phyloP scores from a whole-genome alignment of 2,113 vertebrate genomes.

The Bolborhynchus lineola region DNA sequence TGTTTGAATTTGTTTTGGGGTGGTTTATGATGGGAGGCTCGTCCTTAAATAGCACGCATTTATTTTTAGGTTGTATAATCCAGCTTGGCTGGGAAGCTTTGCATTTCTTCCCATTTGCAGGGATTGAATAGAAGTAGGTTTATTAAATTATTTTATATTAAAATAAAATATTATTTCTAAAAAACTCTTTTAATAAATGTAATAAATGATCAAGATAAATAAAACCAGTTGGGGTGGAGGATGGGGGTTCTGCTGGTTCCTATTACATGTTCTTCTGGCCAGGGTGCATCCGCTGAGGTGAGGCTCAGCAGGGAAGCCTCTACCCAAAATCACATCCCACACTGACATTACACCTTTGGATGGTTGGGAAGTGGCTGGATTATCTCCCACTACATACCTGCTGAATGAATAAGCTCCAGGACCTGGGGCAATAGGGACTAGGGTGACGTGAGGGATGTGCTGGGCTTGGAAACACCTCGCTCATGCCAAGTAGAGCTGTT shows the following conservation, averaged over 20 bases:
- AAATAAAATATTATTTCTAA: background rate
- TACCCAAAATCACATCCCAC: background rate
- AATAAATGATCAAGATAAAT: background rate
- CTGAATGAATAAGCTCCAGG: background rate
- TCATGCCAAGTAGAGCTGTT: background rate
- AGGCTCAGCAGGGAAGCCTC: background rate
- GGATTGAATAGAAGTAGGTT: background rate
- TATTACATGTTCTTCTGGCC: rapidly evolving
- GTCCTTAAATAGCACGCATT: background rate
- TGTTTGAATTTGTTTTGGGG: background rate
- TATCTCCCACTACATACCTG: background rate
- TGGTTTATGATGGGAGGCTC: background rate
- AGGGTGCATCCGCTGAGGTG: background rate
- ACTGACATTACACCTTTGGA: background rate
- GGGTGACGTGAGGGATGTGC: constrained; percentile 52
- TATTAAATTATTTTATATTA: background rate
- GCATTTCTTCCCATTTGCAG: background rate
- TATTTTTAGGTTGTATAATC: constrained; percentile 49
- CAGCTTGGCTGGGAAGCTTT: constrained; percentile 18
- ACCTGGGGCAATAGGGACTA: background rate
- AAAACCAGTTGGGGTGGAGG: background rate
- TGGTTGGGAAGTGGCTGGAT: background rate
- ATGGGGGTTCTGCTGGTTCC: background rate
- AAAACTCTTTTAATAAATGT: background rate
- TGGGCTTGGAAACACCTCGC: background rate